phyloP scores from a whole-genome alignment of 2,888 invertebrate species.

The Protophormia terraenovae region DNA sequence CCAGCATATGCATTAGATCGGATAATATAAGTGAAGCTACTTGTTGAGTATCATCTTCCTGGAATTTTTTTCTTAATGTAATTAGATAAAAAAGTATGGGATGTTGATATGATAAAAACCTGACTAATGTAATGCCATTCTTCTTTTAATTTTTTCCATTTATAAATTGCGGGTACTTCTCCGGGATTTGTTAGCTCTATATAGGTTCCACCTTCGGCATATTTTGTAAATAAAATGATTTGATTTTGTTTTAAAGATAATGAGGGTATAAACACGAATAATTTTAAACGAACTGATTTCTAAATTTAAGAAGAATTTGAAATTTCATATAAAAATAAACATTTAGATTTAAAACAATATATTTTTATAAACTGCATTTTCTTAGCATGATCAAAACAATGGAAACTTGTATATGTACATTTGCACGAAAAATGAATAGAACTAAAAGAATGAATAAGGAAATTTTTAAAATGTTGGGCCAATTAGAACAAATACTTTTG shows the following conservation, averaged over 20 bases:
- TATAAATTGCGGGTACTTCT: conserved; percentile 71
- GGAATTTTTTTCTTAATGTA: no score
- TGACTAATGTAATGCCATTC: conserved; percentile 34
- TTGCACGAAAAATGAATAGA: no score
- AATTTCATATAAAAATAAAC: not conserved
- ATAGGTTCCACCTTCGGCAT: conserved; percentile 65
- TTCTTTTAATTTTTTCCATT: conserved; percentile 74
- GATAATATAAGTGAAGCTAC: conserved; percentile 73
- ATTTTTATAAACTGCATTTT: no score
- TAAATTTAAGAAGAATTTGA: no score
- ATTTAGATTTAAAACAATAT: no score
- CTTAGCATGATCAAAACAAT: no score
- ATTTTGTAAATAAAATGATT: conserved; percentile 73
- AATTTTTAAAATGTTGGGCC: no score
- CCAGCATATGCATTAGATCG: conserved; percentile 73
- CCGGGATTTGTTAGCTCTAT: conserved; percentile 73
- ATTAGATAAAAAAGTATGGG: no score
- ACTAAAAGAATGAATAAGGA: no score
- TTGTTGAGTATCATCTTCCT: conserved; percentile 71
- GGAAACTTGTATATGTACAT: no score
- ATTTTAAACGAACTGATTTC: conserved; percentile 70
- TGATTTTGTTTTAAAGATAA: conserved; percentile 72
- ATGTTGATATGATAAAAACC: no score
- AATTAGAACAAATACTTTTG: no score
- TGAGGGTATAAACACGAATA: conserved; percentile 71